These are phyloP conservation scores for Conomelus anceps DNA, from an alignment of 2,888 invertebrate genomes.

Conservation along the genomic window DNA sequence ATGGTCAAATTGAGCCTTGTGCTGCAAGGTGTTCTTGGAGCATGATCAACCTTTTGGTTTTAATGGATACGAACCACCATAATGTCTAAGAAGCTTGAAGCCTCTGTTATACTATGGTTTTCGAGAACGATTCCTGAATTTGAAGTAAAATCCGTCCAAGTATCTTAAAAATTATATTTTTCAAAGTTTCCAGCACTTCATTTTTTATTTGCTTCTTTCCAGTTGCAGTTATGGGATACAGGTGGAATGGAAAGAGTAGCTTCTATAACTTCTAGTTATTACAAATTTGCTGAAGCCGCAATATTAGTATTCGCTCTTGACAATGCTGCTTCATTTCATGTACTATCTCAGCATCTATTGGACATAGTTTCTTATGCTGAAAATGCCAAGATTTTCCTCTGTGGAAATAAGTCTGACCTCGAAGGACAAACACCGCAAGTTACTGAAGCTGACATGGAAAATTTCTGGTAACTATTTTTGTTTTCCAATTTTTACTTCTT, in stretches of 20 bases:
- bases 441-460: conserved; percentile 79
- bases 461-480: conserved; percentile 59
- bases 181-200: neutral
- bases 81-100: too few relatives aligned
- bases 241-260: conserved; percentile 96
- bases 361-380: conserved; percentile 92
- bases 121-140: too few relatives aligned
- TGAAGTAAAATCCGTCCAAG: too few relatives aligned
- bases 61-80: too few relatives aligned
- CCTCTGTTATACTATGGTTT: too few relatives aligned
- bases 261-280: conserved; percentile 90
- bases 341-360: conserved; percentile 82
- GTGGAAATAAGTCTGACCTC: conserved; percentile 85
- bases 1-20: too few relatives aligned
- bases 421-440: conserved; percentile 67
- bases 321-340: conserved; percentile 86
- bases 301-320: conserved; percentile 85
- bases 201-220: conserved; percentile 38
- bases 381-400: conserved; percentile 90
- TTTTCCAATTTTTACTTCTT: too few relatives aligned
- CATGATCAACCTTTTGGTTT: too few relatives aligned
- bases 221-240: conserved; percentile 94
- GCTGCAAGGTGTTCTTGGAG: too few relatives aligned
- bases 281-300: conserved; percentile 92
- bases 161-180: too few relatives aligned